A percentile compares a stretch with the other conserved stretches of the same genome.
Evolutionary conservation across 2,888 invertebrate species (phyloP).

Genomic region (Nomada flava): DNA sequence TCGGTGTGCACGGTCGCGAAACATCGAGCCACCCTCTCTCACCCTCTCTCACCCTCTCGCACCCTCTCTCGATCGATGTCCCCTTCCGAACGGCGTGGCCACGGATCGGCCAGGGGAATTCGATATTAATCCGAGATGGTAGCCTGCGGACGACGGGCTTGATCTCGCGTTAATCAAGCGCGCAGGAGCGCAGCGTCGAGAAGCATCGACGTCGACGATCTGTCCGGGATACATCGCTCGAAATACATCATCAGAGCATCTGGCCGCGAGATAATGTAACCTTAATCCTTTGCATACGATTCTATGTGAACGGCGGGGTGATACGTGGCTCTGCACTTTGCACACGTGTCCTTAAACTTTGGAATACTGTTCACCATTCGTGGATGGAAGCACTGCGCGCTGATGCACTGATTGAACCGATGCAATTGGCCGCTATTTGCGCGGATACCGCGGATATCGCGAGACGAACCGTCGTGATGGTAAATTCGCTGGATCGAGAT

Average conservation of each 20-base stretch:
- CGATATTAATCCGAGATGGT: constrained; percentile 68
- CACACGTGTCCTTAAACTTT: constrained; percentile 45
- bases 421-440: constrained; percentile 47
- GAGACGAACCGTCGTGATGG: constrained; percentile 26
- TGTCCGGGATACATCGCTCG: constrained; percentile 38
- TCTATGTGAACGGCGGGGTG: constrained; percentile 20
- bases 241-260: constrained; percentile 45
- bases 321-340: background rate
- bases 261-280: constrained; percentile 51
- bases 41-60: background rate
- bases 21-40: constrained; percentile 14
- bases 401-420: constrained; percentile 12
- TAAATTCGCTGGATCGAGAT: constrained; percentile 35
- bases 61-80: constrained; percentile 48
- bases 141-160: constrained; percentile 63
- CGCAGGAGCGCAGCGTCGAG: constrained; percentile 42
- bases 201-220: constrained; percentile 54
- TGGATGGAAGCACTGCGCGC: background rate
- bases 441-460: constrained; percentile 23
- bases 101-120: constrained; percentile 49
- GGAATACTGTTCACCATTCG: constrained; percentile 13
- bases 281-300: constrained; percentile 52
- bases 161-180: constrained; percentile 70
- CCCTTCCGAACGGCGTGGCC: constrained; percentile 1
- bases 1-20: constrained; percentile 13